Evolutionary conservation across 2,113 vertebrate species (phyloP).

Genomic region (Heterochromis multidens): DNA sequence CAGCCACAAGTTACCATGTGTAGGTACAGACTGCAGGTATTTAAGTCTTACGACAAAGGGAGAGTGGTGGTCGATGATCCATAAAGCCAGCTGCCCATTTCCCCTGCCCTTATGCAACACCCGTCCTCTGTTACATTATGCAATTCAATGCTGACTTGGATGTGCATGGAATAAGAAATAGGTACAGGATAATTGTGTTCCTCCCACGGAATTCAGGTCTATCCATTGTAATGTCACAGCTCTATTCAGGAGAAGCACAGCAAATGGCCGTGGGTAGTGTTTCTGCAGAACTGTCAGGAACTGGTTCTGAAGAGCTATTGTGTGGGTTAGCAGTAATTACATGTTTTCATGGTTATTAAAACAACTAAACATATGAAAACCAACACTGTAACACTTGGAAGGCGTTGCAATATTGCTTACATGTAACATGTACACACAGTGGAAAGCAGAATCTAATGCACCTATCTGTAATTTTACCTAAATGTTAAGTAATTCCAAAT

Average conservation of each 20-base stretch:
- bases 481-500: not conserved
- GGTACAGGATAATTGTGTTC: not conserved
- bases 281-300: not conserved
- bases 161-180: slow-evolving; percentile 29
- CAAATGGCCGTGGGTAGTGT: not conserved
- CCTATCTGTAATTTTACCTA: not conserved
- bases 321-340: not conserved
- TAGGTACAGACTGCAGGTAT: not conserved
- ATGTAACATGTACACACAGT: not conserved
- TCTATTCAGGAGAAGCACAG: not conserved
- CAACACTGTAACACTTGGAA: not conserved
- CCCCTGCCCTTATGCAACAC: slow-evolving; percentile 55
- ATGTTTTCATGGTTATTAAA: not conserved
- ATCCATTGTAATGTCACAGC: not conserved
- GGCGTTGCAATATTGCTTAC: not conserved
- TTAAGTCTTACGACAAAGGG: not conserved
- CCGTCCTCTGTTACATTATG: slow-evolving; percentile 50
- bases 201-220: not conserved
- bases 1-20: not conserved
- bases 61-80: not conserved
- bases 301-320: not conserved
- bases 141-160: slow-evolving; percentile 12
- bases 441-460: not conserved
- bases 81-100: not conserved
- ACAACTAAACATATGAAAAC: not conserved